Percentiles rank a stretch among this genome's conserved stretches.
Conservation (phyloP, 2,888 invertebrate species). For the Stenodera caucasica region DNA sequence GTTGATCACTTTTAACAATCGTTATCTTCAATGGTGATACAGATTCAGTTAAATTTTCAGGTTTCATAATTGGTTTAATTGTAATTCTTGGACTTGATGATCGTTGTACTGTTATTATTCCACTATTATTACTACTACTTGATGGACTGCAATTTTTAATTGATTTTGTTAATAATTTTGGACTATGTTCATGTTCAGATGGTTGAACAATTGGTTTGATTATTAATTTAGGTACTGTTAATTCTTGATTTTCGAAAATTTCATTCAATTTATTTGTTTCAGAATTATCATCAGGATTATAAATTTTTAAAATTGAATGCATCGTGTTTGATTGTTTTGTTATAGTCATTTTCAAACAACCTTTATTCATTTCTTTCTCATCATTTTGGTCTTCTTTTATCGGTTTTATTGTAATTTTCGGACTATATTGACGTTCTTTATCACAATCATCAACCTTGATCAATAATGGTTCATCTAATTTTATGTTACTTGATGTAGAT, state of each 20-base stretch:
- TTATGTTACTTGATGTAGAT: neutral
- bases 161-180: slow-evolving; percentile 52
- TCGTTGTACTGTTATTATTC: slow-evolving; percentile 32
- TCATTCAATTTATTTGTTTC: slow-evolving; percentile 25
- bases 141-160: slow-evolving; percentile 42
- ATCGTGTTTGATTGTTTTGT: slow-evolving; percentile 52
- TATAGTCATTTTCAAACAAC: slow-evolving; percentile 53
- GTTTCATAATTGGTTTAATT: slow-evolving; percentile 54
- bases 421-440: slow-evolving; percentile 43
- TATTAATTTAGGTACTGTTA: slow-evolving; percentile 47
- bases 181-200: slow-evolving; percentile 49
- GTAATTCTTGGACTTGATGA: slow-evolving; percentile 53
- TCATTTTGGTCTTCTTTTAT: slow-evolving; percentile 42
- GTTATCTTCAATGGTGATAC: slow-evolving; percentile 52
- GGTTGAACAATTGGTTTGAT: slow-evolving; percentile 45
- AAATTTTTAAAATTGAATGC: slow-evolving; percentile 54
- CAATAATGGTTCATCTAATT: slow-evolving; percentile 29
- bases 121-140: slow-evolving; percentile 37
- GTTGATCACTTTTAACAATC: slow-evolving; percentile 42
- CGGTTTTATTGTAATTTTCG: slow-evolving; percentile 56
- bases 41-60: slow-evolving; percentile 34
- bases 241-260: slow-evolving; percentile 30
- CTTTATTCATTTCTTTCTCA: slow-evolving; percentile 41
- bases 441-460: slow-evolving; percentile 43
- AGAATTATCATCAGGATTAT: slow-evolving; percentile 43